A percentile compares a stretch with the other conserved stretches of the same genome.
Evolutionary conservation across 2,888 invertebrate species (phyloP).

Genomic region (Polydrusus cervinus): DNA sequence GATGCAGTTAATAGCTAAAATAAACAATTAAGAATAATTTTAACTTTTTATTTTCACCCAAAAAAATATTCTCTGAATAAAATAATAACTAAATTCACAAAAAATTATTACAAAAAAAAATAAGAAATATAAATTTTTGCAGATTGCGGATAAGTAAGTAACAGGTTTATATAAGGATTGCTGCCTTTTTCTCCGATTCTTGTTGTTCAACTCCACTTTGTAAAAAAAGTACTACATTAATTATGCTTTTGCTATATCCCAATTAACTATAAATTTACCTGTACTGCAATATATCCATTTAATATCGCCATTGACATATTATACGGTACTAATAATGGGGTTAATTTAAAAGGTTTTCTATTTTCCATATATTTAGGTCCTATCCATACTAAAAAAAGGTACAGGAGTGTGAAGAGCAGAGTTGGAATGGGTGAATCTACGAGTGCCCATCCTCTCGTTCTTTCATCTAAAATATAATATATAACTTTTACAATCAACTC

Average conservation of each 20-base stretch:
- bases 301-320: constrained; percentile 88
- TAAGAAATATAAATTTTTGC: no score
- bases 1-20: constrained; percentile 80
- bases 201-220: no score
- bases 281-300: constrained; percentile 88
- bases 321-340: constrained; percentile 86
- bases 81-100: no score
- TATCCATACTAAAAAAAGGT: constrained; percentile 84
- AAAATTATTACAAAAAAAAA: no score
- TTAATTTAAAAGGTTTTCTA: constrained; percentile 83
- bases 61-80: no score
- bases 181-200: no score
- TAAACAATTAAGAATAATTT: constrained; percentile 29
- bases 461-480: constrained; percentile 76
- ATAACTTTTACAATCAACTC: no score
- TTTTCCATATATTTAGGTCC: constrained; percentile 89
- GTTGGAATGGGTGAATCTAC: constrained; percentile 89
- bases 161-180: no score
- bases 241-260: no score
- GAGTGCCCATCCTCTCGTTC: constrained; percentile 89
- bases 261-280: constrained; percentile 72
- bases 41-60: no score
- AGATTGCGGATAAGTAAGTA: no score
- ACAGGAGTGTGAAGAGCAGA: constrained; percentile 79
- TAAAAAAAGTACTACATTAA: no score